These are phyloP conservation scores for Temnothorax ravouxi DNA, from an alignment of 2,888 invertebrate species.

Conservation along the genomic window DNA sequence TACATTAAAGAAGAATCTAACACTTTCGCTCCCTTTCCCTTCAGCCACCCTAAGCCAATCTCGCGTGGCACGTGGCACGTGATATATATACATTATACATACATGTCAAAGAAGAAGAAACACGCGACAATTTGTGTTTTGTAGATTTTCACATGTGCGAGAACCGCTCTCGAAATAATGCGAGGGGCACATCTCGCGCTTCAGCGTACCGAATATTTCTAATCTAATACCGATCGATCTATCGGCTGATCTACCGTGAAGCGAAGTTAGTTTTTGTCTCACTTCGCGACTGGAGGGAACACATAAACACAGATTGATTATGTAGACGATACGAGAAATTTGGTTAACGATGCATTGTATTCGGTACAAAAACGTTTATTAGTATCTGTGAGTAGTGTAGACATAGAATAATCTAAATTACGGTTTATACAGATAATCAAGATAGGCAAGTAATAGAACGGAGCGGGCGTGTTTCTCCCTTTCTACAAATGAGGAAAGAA, in stretches of 20 bases:
- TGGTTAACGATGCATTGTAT: conserved; percentile 12
- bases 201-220: conserved; percentile 18
- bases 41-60: conserved; percentile 83
- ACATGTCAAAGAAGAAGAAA: conserved; percentile 66
- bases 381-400: conserved; percentile 17
- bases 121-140: conserved; percentile 80
- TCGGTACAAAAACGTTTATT: conserved; percentile 43
- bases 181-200: background rate
- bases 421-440: conserved; percentile 24
- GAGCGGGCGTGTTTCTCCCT: background rate
- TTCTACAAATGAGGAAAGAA: background rate
- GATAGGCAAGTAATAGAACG: conserved; percentile 32
- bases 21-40: conserved; percentile 63
- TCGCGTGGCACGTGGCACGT: conserved; percentile 84
- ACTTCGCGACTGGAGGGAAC: conserved; percentile 41
- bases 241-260: conserved; percentile 48
- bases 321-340: conserved; percentile 8
- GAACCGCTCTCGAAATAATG: conserved; percentile 24
- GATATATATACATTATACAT: conserved; percentile 77
- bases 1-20: conserved; percentile 32
- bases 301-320: conserved; percentile 32
- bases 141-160: conserved; percentile 70
- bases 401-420: conserved; percentile 43
- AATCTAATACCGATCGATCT: conserved; percentile 40
- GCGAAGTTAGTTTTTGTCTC: conserved; percentile 54